Conservation (phyloP, 2,888 invertebrate species). For the Rhogogaster chlorosoma region DNA sequence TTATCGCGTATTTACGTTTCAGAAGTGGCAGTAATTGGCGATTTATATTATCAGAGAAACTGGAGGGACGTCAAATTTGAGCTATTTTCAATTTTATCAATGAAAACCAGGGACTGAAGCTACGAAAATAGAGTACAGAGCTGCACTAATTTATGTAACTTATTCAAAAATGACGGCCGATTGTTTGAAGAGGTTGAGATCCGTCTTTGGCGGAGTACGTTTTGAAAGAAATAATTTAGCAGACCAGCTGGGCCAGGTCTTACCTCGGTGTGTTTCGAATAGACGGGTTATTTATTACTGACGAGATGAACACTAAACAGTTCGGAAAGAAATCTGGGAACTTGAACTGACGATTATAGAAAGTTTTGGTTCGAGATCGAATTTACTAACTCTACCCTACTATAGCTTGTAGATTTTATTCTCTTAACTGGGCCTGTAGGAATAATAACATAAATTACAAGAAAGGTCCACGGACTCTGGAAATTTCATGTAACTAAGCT, state of each 20-base stretch:
- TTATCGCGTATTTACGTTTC: not conserved
- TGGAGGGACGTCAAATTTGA: not conserved
- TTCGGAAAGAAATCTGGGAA: not conserved
- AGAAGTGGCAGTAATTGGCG: not conserved
- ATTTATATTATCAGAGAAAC: not conserved
- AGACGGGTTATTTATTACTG: not conserved
- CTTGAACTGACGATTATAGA: not conserved
- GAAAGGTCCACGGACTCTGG: not conserved
- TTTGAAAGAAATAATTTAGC: not conserved
- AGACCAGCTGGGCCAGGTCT: not conserved
- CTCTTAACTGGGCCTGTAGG: not conserved
- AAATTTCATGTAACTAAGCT: not conserved
- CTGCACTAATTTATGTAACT: not conserved
- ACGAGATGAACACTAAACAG: not conserved
- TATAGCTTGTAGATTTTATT: not conserved
- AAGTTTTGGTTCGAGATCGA: not conserved
- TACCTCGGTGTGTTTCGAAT: not conserved
- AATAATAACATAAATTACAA: not conserved
- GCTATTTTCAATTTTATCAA: not conserved
- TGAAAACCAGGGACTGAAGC: not conserved
- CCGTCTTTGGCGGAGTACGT: not conserved
- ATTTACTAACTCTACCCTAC: not conserved
- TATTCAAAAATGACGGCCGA: not conserved
- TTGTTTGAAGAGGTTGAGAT: conserved; percentile 18
- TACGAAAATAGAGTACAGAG: not conserved